Evolutionary conservation across 2,888 invertebrate genomes (phyloP).

Genomic region (Nipponacmea schrenckii): DNA sequence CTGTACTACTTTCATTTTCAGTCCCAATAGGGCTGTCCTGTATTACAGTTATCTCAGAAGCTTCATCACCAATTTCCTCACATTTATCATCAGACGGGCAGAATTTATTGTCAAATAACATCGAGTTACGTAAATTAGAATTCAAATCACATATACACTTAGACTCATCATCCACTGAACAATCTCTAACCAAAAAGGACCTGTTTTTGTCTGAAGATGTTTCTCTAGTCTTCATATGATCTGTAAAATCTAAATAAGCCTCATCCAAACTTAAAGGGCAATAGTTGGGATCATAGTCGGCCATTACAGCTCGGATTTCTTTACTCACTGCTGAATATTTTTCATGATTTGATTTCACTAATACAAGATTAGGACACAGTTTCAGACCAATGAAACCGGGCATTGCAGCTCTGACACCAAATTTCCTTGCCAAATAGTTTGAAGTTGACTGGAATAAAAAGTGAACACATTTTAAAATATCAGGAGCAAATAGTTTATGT

Average conservation of each 20-base stretch:
- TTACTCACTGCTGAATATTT: constrained; percentile 70
- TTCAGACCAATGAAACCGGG: constrained; percentile 74
- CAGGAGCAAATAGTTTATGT: neutral
- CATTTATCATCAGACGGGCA: neutral
- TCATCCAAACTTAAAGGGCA: constrained; percentile 72
- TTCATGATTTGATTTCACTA: constrained; percentile 71
- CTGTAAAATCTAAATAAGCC: constrained; percentile 73
- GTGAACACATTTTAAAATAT: neutral
- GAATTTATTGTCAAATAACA: neutral
- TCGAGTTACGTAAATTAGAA: constrained; percentile 17
- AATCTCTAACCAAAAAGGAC: constrained; percentile 45
- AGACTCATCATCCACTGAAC: constrained; percentile 27
- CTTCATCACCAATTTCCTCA: neutral
- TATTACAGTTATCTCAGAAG: neutral
- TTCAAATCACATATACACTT: constrained; percentile 50
- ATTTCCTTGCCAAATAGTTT: constrained; percentile 73
- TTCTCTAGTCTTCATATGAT: constrained; percentile 63
- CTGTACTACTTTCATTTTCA: neutral
- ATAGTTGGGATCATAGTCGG: constrained; percentile 72
- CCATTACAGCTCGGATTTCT: constrained; percentile 67
- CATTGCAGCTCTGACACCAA: constrained; percentile 75
- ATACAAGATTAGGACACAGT: constrained; percentile 72
- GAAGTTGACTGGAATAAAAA: constrained; percentile 71
- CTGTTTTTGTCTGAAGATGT: constrained; percentile 39
- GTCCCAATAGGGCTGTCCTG: neutral